Evolutionary conservation across 2,113 vertebrate genomes (phyloP).

Genomic region (Phoenicopterus ruber): DNA sequence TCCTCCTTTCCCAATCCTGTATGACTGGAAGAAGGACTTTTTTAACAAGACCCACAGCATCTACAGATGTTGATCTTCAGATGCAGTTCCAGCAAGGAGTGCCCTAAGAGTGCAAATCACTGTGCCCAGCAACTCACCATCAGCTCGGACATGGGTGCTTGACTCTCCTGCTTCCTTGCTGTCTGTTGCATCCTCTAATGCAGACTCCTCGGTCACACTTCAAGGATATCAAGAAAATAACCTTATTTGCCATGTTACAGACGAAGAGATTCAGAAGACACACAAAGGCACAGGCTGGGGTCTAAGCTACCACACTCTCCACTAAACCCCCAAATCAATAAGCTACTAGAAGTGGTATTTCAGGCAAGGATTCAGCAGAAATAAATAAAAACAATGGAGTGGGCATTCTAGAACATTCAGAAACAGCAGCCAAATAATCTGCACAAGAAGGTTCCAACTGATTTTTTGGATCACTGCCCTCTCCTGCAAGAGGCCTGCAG

Average conservation of each 20-base stretch:
- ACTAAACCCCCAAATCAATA: not conserved
- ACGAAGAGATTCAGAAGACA: not conserved
- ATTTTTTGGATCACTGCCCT: not conserved
- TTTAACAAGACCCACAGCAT: not conserved
- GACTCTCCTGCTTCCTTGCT: not conserved
- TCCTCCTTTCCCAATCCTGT: not conserved
- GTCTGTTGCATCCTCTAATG: not conserved
- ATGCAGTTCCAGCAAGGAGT: not conserved
- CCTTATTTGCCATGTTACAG: not conserved
- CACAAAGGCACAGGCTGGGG: not conserved
- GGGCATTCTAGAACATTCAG: not conserved
- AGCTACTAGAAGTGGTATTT: not conserved
- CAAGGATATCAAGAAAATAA: conserved; percentile 41
- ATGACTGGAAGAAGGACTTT: not conserved
- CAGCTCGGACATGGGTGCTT: not conserved
- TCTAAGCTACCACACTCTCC: not conserved
- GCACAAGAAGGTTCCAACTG: not conserved
- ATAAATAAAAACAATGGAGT: not conserved
- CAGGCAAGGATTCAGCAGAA: not conserved
- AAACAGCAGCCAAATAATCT: not conserved
- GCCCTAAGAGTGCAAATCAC: not conserved
- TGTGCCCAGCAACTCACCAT: conserved; percentile 43
- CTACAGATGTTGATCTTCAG: not conserved
- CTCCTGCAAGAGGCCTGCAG: not conserved
- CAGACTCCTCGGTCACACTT: conserved; percentile 13